Evolutionary conservation across 37 sponge, comb jelly and placozoan species (phyloP), one percentile per base, ranked within the genome.

Genomic region (Mnemiopsis leidyi): DNA sequence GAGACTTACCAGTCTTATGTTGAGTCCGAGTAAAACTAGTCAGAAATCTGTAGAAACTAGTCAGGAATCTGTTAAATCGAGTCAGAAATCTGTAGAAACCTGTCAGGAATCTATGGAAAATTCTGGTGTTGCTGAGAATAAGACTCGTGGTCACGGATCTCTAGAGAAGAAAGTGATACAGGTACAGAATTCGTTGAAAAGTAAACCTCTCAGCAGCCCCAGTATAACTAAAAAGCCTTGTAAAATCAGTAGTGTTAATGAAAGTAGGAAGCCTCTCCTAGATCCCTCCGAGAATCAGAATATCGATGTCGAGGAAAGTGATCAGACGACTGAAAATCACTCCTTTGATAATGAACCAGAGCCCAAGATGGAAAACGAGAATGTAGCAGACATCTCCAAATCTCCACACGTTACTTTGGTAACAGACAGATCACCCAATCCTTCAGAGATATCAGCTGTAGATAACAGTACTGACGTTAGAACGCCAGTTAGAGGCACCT

Each of bases 381-480:
- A 23, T 3, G 36, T 13, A 33, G 7, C 2, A 28, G 36, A 18
- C 1, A 33, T 33, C 32, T 28, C 0, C 1, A 77, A 28, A 36
- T 1, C 36, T 1, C 32, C 18, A 1, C 5, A 48, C 61, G 13
- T 48, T 48, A n/a, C n/a, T n/a, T n/a, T n/a, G n/a, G 5, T 48
- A 48, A 48, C 61, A 48, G 79, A 77, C 36, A 31, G 79, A 77
- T 77, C 79, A 16, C 79, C 79, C 34, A 77, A 77, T 20, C 79
- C 79, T 32, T 77, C 79, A 13, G 79, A 77, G 7, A 77, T 77
- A 28, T 77, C 79, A 32, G 79, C 35, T 1, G 32, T 77, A 9
- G 79, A 36, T 20, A 32, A 77, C 35, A 77, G 79, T 32, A 20
- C 36, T 5, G 35, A 26, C 21, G 36, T 77, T 1, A 26, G 36